Evolutionary conservation across 2,797 vertebrate species (phyloP).

Genomic region (Zalophus californianus): DNA sequence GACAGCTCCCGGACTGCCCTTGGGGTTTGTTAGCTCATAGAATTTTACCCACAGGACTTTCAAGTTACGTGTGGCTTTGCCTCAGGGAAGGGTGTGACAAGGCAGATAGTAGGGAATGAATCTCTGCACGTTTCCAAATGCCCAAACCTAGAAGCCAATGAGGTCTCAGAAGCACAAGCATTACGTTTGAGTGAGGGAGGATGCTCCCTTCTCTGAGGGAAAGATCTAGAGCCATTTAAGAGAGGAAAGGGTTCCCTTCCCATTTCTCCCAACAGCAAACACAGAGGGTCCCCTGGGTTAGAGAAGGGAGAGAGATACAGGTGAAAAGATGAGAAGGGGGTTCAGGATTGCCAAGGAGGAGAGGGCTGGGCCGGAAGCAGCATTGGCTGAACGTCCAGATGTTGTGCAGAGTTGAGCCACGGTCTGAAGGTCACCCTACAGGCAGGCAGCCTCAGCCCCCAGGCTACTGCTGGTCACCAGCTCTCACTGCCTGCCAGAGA

Average conservation of each 20-base stretch:
- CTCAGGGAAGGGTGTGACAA: not conserved
- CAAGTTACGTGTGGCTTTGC: not conserved
- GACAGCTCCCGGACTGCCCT: not conserved
- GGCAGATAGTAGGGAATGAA: not conserved
- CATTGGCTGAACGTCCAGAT: fast-evolving
- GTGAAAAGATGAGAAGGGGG: not conserved
- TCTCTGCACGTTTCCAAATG: not conserved
- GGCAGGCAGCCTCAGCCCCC: not conserved
- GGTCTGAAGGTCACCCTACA: not conserved
- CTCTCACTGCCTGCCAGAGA: not conserved
- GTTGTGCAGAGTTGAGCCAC: not conserved
- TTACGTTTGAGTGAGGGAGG: not conserved
- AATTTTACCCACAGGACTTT: not conserved
- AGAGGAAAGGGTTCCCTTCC: not conserved
- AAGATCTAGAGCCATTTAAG: not conserved
- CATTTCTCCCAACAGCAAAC: not conserved
- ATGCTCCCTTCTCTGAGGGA: not conserved
- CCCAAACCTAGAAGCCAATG: not conserved
- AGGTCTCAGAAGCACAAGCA: not conserved
- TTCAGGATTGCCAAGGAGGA: not conserved
- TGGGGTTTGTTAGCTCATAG: fast-evolving
- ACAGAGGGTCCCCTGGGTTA: not conserved
- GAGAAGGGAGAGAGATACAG: not conserved
- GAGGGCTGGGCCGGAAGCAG: not conserved
- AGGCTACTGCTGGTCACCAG: too few relatives aligned